Percentiles rank a stretch among this genome's conserved stretches.
Conservation (phyloP, 2,113 vertebrate genomes). For the Chloropsis cyanopogon region DNA sequence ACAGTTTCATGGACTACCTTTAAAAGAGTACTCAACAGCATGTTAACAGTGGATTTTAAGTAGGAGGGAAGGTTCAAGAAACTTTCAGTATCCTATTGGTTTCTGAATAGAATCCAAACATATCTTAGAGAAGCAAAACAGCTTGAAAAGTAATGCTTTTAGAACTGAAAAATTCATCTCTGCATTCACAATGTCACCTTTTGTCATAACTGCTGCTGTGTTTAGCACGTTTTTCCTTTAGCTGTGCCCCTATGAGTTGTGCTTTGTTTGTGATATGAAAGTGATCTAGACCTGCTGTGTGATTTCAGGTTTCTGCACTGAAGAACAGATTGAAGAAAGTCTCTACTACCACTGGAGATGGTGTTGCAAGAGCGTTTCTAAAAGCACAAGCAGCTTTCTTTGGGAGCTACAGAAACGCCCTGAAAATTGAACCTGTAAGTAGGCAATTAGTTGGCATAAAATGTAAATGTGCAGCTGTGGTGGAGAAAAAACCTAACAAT, state of each 20-base stretch:
- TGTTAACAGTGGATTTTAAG: background rate
- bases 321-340: conserved; percentile 95
- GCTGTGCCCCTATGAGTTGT: background rate
- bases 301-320: conserved; percentile 85
- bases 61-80: background rate
- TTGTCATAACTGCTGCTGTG: background rate
- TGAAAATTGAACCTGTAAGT: conserved; percentile 93
- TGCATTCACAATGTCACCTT: background rate
- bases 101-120: background rate
- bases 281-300: conserved; percentile 7
- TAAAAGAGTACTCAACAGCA: background rate
- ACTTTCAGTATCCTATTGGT: background rate
- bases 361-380: conserved; percentile 92
- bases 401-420: conserved; percentile 92
- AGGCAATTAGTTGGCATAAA: background rate
- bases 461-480: background rate
- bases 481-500: background rate
- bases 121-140: background rate
- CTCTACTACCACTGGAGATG: conserved; percentile 90
- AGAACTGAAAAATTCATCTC: background rate
- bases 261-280: background rate
- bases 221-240: background rate
- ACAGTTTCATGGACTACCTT: background rate
- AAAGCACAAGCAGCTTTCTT: conserved; percentile 94
- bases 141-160: conserved; percentile 14